Evolutionary conservation across 2,797 vertebrate genomes (phyloP), one percentile per base, ranked within the genome.

Genomic region (Xenopus petersii): DNA sequence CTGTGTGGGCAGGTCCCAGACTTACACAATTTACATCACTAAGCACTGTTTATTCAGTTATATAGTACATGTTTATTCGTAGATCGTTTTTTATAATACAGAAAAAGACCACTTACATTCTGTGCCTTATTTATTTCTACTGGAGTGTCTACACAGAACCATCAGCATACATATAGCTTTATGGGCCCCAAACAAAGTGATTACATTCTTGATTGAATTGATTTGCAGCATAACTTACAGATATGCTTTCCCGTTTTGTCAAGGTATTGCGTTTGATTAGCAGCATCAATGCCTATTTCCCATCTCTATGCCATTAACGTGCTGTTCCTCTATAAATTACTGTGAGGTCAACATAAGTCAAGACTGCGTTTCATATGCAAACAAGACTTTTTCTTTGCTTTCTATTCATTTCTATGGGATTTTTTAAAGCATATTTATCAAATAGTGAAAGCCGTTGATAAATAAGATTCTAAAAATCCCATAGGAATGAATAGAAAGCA

Each of bases 301-400:
- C 67, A 74, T 74, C 54, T 74, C 60, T 68, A 24, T 73, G 55
- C 60, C 71, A 79, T 63, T 70, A 73, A n/a, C 26, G 42, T 54
- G 66, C 56, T 42, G 24, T 69, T 42, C 49, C 21, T 12, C 54
- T 60, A 24, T 79, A 56, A 79, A 72, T 79, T 79, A 79, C 70
- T 51, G 36, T n/a, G 42, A 74, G 76, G 76, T 78, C 75, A 64
- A 8, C 16, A 26, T 3, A 55, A 78, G 60, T 69, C 66, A 79
- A 64, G 65, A 64, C 71, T 70, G 56, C 33, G 74, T 74, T 51
- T 79, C 71, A 79, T 74, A 79, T 79, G 76, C 76, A 79, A 74
- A 79, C 76, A 79, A 79, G 21, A 21, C 21, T 21, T 21, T 21
- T 21, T 21, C 21, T 21, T 21, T 21, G 21, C 21, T 21, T 21